Percentiles rank a stretch among this genome's conserved stretches.
Conservation (phyloP, 1,140 invertebrate species). For the Euura lappo region DNA sequence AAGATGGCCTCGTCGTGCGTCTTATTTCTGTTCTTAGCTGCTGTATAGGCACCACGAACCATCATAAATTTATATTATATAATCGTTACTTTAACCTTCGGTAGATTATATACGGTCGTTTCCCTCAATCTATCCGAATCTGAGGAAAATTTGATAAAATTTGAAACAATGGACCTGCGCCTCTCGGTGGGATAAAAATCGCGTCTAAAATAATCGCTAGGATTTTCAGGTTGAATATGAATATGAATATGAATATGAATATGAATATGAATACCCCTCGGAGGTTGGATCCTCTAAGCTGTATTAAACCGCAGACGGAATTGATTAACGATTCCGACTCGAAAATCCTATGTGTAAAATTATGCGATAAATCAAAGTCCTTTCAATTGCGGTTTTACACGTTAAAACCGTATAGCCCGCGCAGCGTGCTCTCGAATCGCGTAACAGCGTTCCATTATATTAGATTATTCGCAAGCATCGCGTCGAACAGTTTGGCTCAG, state of each 20-base stretch:
- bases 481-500: background rate
- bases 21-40: background rate
- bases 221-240: too few species aligned
- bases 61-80: background rate
- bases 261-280: too few species aligned
- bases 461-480: background rate
- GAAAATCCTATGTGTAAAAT: background rate
- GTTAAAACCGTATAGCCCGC: background rate
- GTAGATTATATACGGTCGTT: too few species aligned
- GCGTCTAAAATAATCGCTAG: too few species aligned
- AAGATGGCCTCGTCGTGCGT: background rate
- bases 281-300: background rate
- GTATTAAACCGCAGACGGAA: background rate
- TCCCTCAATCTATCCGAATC: too few species aligned
- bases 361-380: conserved; percentile 1
- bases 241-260: too few species aligned
- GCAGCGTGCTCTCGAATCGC: too few species aligned
- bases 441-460: too few species aligned
- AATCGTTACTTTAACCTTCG: background rate
- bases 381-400: conserved; percentile 4
- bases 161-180: too few species aligned
- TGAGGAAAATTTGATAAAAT: too few species aligned
- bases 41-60: background rate
- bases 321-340: background rate
- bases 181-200: too few species aligned